Base-by-base conservation (phyloP, 2,888 invertebrate genomes). In the Metopia argyrocephala region DNA sequence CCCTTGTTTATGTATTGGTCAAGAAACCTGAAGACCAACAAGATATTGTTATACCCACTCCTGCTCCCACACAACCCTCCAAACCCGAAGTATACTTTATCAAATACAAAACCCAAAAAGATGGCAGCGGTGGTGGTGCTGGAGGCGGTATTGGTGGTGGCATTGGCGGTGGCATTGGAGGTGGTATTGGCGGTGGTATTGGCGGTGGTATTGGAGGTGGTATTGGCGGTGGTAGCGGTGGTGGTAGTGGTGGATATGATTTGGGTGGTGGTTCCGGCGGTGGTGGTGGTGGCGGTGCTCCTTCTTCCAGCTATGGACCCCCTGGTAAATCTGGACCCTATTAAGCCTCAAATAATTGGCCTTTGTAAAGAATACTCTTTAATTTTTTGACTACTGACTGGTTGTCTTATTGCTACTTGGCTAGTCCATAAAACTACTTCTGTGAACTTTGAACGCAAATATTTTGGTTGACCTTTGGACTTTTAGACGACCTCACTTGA, bases 71-170 rank as follows among this genome's bases (percentile, higher is more conserved):
- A 66, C 95, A 95, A 87, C 96, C 96, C 83, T 94, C 95, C 90
- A 96, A 96, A 92, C 96, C 96, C 75, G 96, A 96, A 91, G 96
- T 96, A 75, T 96, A 96, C 93, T 96, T 96, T 93, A 96, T 91
- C 87, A 90, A 91, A 76, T 91, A 91, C 88, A 91, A 93, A 92
- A 90, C 91, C 78, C 91, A 91, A 79, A 90, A 90, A 86, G 90
- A 90, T 23, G 84, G 85, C 7, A 83, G 87, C 56, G 86, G 87
- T 28, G 86, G 85, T 56, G 84, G 85, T 23, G 86, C 85, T 27
- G 85, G 86, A 20, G 85, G 85, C 48, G 79, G 75, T 59, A 84
- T 85, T 23, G 76, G 81, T 23, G 85, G 87, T 27, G 85, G 83
- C 48, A n/a, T n/a, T n/a, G n/a, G n/a, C n/a, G 84, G 87, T 21